These are phyloP conservation scores for Urocyon cinereoargenteus DNA, from an alignment of 2,797 vertebrate genomes.

Conservation along the genomic window DNA sequence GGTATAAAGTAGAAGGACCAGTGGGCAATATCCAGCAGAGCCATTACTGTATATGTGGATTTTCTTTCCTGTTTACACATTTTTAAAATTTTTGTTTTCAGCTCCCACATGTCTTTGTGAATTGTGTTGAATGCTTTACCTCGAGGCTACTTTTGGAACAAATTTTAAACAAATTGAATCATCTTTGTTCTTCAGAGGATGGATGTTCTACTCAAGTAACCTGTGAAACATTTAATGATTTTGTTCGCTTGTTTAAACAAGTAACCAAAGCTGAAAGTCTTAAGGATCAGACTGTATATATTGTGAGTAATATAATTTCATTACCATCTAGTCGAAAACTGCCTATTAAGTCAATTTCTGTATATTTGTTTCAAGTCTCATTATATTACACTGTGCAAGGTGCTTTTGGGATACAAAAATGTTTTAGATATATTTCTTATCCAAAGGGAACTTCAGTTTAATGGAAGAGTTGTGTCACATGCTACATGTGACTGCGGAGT, in stretches of 20 bases:
- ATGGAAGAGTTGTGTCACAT: not conserved
- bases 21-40: not conserved
- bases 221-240: slow-evolving; percentile 94
- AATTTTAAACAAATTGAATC: slow-evolving; percentile 92
- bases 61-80: slow-evolving; percentile 1
- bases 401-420: slow-evolving; percentile 33
- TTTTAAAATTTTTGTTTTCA: slow-evolving; percentile 82
- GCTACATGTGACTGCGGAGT: not conserved
- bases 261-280: slow-evolving; percentile 83
- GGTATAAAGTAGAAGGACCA: not conserved
- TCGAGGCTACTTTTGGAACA: slow-evolving; percentile 93
- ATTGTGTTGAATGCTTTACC: slow-evolving; percentile 95
- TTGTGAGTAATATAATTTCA: slow-evolving; percentile 91
- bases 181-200: slow-evolving; percentile 83
- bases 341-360: not conserved
- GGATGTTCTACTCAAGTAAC: slow-evolving; percentile 85
- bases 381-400: not conserved
- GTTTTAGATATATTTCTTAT: not conserved
- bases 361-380: slow-evolving; percentile 23
- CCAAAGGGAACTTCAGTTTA: slow-evolving; percentile 2
- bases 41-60: not conserved
- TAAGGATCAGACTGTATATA: slow-evolving; percentile 93
- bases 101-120: slow-evolving; percentile 94
- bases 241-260: slow-evolving; percentile 94
- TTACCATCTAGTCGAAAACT: slow-evolving; percentile 10